Evolutionary conservation across 2,113 vertebrate species (phyloP).

Genomic region (Oncorhynchus clarkii): DNA sequence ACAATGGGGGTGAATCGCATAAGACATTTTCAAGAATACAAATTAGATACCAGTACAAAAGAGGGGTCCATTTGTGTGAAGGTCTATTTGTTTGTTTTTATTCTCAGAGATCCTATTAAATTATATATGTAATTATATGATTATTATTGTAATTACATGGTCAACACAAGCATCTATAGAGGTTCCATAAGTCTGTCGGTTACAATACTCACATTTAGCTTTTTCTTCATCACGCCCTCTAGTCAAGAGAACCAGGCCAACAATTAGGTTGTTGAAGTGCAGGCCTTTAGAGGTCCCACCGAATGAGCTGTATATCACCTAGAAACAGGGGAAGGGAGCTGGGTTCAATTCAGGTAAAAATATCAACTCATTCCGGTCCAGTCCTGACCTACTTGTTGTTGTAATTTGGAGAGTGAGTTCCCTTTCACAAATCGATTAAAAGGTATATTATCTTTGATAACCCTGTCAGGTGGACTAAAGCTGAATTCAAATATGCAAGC

Average conservation of each 20-base stretch:
- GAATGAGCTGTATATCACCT: slow-evolving; percentile 90
- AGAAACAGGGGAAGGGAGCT: not conserved
- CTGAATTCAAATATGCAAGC: too few species aligned
- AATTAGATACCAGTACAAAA: not conserved
- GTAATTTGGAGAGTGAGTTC: too few species aligned
- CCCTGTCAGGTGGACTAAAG: too few species aligned
- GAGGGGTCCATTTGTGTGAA: not conserved
- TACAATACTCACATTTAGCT: slow-evolving; percentile 79
- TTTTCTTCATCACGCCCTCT: slow-evolving; percentile 88
- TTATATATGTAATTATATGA: too few species aligned
- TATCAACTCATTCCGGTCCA: too few species aligned
- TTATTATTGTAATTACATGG: not conserved
- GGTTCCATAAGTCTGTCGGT: not conserved
- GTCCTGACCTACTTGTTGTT: too few species aligned
- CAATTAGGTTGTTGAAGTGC: slow-evolving; percentile 88
- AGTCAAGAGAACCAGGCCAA: slow-evolving; percentile 86
- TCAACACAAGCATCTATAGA: not conserved
- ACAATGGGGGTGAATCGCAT: not conserved
- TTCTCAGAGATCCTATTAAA: too few species aligned
- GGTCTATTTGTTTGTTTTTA: not conserved
- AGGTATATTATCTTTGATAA: too few species aligned
- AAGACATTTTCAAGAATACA: not conserved
- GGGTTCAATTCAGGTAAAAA: too few species aligned
- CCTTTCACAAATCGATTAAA: too few species aligned
- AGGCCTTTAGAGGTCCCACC: slow-evolving; percentile 86